Conservation (phyloP, 2,113 vertebrate genomes). For the Zosterops pallidus region DNA sequence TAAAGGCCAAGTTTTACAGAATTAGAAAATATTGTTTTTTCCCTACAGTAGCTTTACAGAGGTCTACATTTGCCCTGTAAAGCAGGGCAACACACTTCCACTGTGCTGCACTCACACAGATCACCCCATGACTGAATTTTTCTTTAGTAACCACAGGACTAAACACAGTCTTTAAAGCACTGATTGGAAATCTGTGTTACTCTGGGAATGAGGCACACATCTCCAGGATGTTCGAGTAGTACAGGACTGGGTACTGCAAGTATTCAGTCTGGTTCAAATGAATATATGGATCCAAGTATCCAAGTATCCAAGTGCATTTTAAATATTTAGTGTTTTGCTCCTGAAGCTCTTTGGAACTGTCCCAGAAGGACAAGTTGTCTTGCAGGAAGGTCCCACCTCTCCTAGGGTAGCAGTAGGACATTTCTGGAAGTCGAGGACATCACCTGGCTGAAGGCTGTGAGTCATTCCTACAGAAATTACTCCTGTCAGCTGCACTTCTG, state of each 20-base stretch:
- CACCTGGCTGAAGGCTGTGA: background rate
- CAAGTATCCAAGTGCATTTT: background rate
- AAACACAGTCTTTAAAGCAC: background rate
- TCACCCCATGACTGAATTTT: background rate
- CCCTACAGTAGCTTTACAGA: background rate
- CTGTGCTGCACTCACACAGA: background rate
- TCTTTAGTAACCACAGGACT: background rate
- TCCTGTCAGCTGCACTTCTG: fast-evolving
- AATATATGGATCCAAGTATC: background rate
- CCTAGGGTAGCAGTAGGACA: background rate
- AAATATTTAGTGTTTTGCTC: background rate
- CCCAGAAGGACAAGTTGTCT: fast-evolving
- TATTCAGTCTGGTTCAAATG: fast-evolving
- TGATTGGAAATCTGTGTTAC: background rate
- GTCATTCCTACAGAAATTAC: background rate
- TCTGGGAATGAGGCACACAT: background rate
- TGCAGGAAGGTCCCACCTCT: background rate
- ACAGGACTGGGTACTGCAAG: background rate
- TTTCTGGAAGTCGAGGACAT: background rate
- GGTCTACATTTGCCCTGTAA: background rate
- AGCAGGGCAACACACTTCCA: background rate
- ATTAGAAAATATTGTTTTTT: background rate
- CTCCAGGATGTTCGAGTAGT: background rate
- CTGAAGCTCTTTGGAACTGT: background rate
- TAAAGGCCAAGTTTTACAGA: background rate